Evolutionary conservation across 2,888 invertebrate species (phyloP).

Genomic region (Hyposoter dolosus): DNA sequence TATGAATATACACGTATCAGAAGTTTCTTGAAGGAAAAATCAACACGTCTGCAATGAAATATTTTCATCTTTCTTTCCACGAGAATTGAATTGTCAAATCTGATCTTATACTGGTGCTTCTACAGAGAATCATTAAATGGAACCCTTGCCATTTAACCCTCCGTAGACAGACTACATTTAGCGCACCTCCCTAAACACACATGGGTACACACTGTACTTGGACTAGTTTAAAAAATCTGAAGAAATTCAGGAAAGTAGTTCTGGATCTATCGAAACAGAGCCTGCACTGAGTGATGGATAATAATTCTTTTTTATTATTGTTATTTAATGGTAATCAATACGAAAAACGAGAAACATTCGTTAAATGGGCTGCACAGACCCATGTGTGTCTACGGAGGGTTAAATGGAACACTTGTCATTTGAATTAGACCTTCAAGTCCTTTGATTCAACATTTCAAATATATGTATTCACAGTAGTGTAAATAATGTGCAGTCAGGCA

Average conservation of each 20-base stretch:
- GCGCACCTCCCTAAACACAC: no score
- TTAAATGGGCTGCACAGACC: no score
- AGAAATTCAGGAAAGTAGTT: no score
- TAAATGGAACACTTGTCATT: neutral
- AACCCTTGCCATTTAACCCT: neutral
- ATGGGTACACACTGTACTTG: no score
- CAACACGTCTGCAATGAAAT: neutral
- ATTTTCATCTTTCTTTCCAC: neutral
- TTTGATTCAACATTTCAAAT: conserved; percentile 13
- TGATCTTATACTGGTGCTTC: neutral
- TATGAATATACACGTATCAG: neutral
- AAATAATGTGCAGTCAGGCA: conserved; percentile 65
- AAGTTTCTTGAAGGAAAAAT: neutral
- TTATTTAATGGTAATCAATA: no score
- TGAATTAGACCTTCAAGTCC: neutral
- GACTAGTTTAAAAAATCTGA: no score
- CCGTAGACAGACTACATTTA: no score
- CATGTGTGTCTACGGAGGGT: neutral
- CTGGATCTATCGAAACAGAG: no score
- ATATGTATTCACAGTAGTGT: conserved; percentile 49
- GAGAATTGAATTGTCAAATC: neutral
- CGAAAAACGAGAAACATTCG: no score
- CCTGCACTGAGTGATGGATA: no score
- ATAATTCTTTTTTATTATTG: no score
- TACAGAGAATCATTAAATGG: neutral